A percentile compares a stretch with the other conserved stretches of the same genome.
Conservation (phyloP, 2,888 invertebrate species). For the Pycnomerus fuliginosus region DNA sequence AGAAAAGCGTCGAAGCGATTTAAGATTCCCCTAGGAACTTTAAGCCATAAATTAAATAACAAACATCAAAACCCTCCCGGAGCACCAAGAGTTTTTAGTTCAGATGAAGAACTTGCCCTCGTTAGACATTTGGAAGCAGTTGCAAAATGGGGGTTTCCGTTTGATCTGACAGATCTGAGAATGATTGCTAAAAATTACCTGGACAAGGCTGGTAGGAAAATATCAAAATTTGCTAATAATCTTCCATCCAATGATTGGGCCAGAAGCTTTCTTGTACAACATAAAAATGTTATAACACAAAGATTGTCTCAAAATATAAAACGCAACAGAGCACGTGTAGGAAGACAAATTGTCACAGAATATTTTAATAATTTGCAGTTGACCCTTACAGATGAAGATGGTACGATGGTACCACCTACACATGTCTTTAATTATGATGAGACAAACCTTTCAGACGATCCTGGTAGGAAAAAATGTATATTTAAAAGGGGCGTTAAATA, state of each 20-base stretch:
- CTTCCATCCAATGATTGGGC: constrained; percentile 22
- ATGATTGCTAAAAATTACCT: constrained; percentile 26
- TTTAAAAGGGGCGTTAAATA: constrained; percentile 23
- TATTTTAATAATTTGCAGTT: constrained; percentile 31
- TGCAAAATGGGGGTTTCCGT: constrained; percentile 17
- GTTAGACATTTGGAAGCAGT: neutral
- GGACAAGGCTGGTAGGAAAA: constrained; percentile 20
- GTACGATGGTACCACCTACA: constrained; percentile 15
- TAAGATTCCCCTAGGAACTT: neutral
- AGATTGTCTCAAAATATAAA: constrained; percentile 20
- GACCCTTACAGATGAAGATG: constrained; percentile 7
- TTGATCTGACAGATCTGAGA: constrained; percentile 22
- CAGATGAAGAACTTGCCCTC: neutral
- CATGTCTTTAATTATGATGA: constrained; percentile 43
- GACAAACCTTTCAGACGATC: constrained; percentile 40
- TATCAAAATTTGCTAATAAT: constrained; percentile 22
- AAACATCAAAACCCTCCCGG: neutral
- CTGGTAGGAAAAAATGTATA: constrained; percentile 26
- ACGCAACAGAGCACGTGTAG: constrained; percentile 17
- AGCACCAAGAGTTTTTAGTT: neutral
- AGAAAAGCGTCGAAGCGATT: too few species aligned
- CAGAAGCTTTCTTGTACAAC: constrained; percentile 19
- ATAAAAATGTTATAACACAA: constrained; percentile 16
- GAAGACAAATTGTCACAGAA: constrained; percentile 15
- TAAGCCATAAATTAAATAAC: neutral